Conservation (phyloP, 2,797 vertebrate genomes). For the Moxostoma hubbsi region DNA sequence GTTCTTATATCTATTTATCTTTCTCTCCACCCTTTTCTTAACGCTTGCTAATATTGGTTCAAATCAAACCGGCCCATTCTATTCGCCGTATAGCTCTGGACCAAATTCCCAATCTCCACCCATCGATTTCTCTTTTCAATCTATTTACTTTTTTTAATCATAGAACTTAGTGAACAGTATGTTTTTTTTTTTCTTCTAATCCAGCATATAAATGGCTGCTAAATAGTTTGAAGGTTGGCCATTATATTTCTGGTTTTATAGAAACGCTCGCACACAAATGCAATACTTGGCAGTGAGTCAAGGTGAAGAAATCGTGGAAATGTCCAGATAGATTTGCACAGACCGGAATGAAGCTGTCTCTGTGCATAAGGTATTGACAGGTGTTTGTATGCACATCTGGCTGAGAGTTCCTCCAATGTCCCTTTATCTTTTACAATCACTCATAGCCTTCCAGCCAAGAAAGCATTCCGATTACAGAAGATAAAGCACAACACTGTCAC, state of each 20-base stretch:
- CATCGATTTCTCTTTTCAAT: neutral
- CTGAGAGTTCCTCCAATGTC: neutral
- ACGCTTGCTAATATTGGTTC: neutral
- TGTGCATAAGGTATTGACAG: slow-evolving; percentile 2
- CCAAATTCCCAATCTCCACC: neutral
- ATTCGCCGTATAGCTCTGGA: neutral
- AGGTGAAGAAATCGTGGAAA: neutral
- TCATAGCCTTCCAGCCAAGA: neutral
- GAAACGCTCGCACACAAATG: neutral
- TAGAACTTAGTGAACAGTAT: neutral
- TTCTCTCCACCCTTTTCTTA: neutral
- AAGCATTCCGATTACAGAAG: neutral
- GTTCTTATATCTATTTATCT: neutral
- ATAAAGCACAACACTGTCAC: neutral
- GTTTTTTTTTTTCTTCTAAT: neutral
- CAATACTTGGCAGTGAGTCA: slow-evolving; percentile 1
- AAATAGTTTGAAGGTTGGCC: slow-evolving; percentile 13
- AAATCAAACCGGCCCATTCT: neutral
- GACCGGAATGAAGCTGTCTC: slow-evolving; percentile 14
- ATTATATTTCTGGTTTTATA: slow-evolving; percentile 10
- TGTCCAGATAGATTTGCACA: slow-evolving; percentile 5
- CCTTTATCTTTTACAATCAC: slow-evolving; percentile 18
- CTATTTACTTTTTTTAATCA: slow-evolving; percentile 8
- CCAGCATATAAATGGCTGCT: slow-evolving; percentile 11
- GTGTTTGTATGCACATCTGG: slow-evolving; percentile 37